Evolutionary conservation across 2,113 vertebrate genomes (phyloP).

Genomic region (Plecturocebus donacophilus): DNA sequence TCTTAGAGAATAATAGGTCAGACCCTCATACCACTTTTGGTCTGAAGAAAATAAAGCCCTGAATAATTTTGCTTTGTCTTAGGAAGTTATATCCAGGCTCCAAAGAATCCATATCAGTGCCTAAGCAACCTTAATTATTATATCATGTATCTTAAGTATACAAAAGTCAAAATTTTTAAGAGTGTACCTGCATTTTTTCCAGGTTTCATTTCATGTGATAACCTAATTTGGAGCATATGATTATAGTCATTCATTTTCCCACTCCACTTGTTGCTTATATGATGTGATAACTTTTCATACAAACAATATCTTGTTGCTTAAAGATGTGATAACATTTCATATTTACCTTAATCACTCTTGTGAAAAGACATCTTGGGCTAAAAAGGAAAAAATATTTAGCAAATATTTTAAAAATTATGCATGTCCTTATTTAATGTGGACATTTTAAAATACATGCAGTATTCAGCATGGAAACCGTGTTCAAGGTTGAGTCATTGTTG

Average conservation of each 20-base stretch:
- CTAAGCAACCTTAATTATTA: background rate
- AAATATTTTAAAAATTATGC: constrained; percentile 3
- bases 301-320: background rate
- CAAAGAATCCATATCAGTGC: background rate
- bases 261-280: background rate
- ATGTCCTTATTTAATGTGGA: background rate
- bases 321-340: background rate
- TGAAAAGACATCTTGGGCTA: background rate
- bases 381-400: constrained; percentile 28
- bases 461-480: background rate
- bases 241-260: background rate
- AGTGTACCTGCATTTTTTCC: background rate
- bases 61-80: background rate
- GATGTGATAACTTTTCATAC: background rate
- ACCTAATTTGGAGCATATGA: background rate
- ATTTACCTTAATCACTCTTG: background rate
- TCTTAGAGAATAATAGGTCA: background rate
- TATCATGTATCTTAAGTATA: background rate
- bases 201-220: background rate
- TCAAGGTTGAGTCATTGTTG: background rate
- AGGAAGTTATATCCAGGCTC: background rate
- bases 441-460: background rate
- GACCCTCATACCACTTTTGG: background rate
- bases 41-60: background rate
- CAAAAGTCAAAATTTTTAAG: background rate